These are phyloP conservation scores for Lytechinus pictus DNA, from an alignment of 35 echinoderm and acorn worm species.

Conservation along the genomic window DNA sequence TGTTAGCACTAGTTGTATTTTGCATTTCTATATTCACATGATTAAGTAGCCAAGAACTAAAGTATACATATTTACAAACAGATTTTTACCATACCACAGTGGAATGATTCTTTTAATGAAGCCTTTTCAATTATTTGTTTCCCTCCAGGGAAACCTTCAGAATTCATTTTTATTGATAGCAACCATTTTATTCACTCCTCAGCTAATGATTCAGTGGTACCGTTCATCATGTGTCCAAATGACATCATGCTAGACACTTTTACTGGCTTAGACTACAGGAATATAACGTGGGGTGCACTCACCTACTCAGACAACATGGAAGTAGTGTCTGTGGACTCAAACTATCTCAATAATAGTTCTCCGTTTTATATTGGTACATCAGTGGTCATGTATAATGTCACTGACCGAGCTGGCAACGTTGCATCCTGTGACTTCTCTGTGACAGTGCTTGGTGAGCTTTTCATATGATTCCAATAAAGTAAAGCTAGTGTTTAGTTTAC, in stretches of 20 bases:
- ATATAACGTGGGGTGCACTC: neutral
- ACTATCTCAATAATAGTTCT: constrained; percentile 25
- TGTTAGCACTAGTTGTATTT: too few relatives aligned
- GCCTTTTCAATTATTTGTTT: too few relatives aligned
- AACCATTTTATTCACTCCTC: neutral
- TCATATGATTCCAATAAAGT: too few relatives aligned
- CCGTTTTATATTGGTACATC: constrained; percentile 58
- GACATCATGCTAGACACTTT: constrained; percentile 35
- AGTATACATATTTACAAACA: too few relatives aligned
- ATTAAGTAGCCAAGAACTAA: too few relatives aligned
- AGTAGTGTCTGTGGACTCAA: neutral
- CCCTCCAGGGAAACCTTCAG: too few relatives aligned
- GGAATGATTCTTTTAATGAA: too few relatives aligned
- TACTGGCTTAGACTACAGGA: neutral
- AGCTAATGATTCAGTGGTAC: constrained; percentile 25
- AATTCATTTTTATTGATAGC: too few relatives aligned
- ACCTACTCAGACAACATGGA: constrained; percentile 37
- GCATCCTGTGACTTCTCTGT: constrained; percentile 65
- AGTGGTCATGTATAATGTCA: constrained; percentile 56
- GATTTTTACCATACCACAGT: too few relatives aligned
- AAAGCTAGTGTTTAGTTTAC: too few relatives aligned
- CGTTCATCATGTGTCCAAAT: neutral
- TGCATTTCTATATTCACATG: too few relatives aligned
- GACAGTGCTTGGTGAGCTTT: constrained; percentile 27
- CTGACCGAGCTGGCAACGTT: constrained; percentile 52